A percentile compares a stretch with the other conserved stretches of the same genome.
phyloP scores from a whole-genome alignment of 2,888 invertebrate species.

The Amaurobius ferox region DNA sequence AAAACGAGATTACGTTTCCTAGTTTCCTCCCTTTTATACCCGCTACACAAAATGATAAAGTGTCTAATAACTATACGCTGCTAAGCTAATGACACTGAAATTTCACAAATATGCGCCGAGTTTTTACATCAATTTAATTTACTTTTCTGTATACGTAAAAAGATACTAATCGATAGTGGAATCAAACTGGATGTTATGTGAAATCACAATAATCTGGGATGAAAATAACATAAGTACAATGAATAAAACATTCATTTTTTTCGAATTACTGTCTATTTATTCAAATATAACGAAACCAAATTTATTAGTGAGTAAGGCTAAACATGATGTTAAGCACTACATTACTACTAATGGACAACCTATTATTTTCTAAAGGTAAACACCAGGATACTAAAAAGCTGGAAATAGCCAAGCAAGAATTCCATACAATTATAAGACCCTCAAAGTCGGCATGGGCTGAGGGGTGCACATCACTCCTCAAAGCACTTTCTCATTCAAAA shows the following conservation, averaged over 20 bases:
- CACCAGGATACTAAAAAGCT: background rate
- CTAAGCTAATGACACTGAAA: no score
- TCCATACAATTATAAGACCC: background rate
- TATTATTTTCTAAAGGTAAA: background rate
- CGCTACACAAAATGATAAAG: no score
- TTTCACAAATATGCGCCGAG: background rate
- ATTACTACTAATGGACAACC: conserved; percentile 1
- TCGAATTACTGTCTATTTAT: background rate
- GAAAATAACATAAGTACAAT: background rate
- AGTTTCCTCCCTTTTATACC: no score
- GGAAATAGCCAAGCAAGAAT: background rate
- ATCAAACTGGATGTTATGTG: background rate
- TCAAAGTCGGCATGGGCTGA: no score
- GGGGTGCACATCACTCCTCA: no score
- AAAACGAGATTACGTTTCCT: no score
- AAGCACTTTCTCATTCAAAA: no score
- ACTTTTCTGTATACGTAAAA: background rate
- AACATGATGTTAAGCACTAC: conserved; percentile 7
- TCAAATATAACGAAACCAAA: background rate
- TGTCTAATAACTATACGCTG: no score
- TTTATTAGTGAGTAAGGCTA: background rate
- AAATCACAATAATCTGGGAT: background rate
- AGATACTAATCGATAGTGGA: background rate
- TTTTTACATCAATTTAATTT: background rate
- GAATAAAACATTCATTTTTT: background rate